Conservation (phyloP, 2,888 invertebrate species). For the Morpho deidamia region DNA sequence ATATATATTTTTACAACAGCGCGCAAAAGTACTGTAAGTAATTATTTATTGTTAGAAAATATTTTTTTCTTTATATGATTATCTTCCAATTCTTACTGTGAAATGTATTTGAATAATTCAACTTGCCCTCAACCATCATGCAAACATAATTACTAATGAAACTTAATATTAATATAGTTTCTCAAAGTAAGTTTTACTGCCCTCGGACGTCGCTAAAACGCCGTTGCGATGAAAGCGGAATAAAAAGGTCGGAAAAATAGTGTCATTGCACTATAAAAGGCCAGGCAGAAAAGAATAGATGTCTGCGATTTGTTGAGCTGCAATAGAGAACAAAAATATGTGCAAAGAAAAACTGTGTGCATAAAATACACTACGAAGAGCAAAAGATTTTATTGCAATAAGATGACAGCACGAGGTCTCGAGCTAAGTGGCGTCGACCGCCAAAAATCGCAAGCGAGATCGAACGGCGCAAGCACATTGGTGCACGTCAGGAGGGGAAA, state of each 20-base stretch:
- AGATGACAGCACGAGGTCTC: conserved; percentile 18
- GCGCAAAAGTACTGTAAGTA: too few species aligned
- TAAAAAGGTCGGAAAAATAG: neutral
- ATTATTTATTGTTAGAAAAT: too few species aligned
- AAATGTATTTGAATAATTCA: too few species aligned
- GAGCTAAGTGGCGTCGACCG: conserved; percentile 29
- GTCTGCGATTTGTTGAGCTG: conserved; percentile 1
- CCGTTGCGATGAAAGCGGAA: neutral
- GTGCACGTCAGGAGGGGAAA: conserved; percentile 57
- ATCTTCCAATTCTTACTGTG: too few species aligned
- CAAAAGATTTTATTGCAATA: conserved; percentile 13
- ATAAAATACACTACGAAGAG: conserved; percentile 1
- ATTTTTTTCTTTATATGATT: too few species aligned
- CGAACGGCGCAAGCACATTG: conserved; percentile 50
- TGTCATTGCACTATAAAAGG: conserved; percentile 2
- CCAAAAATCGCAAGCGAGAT: conserved; percentile 44
- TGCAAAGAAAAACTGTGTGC: neutral
- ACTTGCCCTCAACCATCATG: too few species aligned
- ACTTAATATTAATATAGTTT: too few species aligned
- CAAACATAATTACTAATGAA: too few species aligned
- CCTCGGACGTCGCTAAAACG: too few species aligned
- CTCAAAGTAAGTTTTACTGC: too few species aligned
- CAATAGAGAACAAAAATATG: neutral
- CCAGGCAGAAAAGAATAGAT: neutral
- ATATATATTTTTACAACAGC: too few species aligned